These are phyloP conservation scores for Orthosia cruda DNA, from an alignment of 2,888 invertebrate species.

Conservation along the genomic window DNA sequence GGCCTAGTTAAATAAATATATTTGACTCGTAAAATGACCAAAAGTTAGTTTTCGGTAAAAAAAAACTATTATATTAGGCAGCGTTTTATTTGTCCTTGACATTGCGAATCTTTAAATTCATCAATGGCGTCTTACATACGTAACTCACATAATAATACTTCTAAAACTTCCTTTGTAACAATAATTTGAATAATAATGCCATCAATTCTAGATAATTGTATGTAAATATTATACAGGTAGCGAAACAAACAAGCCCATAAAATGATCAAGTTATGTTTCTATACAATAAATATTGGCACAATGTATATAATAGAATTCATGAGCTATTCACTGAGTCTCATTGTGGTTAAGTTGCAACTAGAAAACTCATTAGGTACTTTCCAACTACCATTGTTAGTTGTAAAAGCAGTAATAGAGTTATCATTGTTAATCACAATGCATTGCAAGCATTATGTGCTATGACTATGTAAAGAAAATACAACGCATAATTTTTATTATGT, in stretches of 20 bases:
- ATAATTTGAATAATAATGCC: constrained; percentile 42
- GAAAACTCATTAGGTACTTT: constrained; percentile 28
- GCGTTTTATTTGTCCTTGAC: not conserved
- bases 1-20: too few relatives aligned
- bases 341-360: constrained; percentile 8
- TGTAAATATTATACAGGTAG: constrained; percentile 46
- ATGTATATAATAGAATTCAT: constrained; percentile 24
- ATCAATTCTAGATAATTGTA: constrained; percentile 40
- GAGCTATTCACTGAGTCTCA: constrained; percentile 8
- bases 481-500: not conserved
- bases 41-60: too few relatives aligned
- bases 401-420: not conserved
- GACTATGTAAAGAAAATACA: not conserved
- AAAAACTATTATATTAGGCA: too few relatives aligned
- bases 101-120: not conserved
- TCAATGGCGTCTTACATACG: not conserved
- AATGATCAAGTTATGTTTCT: constrained; percentile 41
- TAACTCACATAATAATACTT: constrained; percentile 3
- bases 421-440: constrained; percentile 25
- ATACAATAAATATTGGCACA: constrained; percentile 19
- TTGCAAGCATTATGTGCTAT: constrained; percentile 4
- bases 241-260: constrained; percentile 53
- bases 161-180: constrained; percentile 35
- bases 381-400: constrained; percentile 16
- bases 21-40: too few relatives aligned